These are phyloP conservation scores for Pseudochromis fuscus DNA, from an alignment of 2,797 vertebrate genomes.

Conservation along the genomic window DNA sequence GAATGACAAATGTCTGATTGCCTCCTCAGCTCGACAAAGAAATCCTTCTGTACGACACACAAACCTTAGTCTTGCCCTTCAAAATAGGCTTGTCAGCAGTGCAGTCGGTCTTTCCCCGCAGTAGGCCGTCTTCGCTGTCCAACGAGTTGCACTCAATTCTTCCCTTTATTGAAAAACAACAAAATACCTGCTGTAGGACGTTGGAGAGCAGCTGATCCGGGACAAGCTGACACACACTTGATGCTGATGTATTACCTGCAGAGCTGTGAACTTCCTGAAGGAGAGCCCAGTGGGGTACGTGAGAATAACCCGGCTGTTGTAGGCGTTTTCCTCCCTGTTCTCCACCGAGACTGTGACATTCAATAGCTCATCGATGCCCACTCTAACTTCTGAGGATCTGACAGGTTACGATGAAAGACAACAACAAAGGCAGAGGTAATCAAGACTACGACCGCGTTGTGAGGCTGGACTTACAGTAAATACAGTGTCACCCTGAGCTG, in stretches of 20 bases:
- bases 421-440: no score
- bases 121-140: constrained; percentile 57
- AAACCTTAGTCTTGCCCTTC: constrained; percentile 75
- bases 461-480: no score
- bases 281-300: constrained; percentile 85
- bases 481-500: no score
- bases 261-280: constrained; percentile 76
- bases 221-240: background rate
- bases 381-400: constrained; percentile 75
- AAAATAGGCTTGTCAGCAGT: constrained; percentile 83
- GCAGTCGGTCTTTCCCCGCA: constrained; percentile 72
- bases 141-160: constrained; percentile 76
- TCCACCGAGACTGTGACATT: constrained; percentile 79
- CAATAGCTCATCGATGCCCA: constrained; percentile 85
- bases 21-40: background rate
- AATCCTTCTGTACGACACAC: constrained; percentile 6
- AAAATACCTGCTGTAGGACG: background rate
- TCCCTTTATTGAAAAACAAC: constrained; percentile 51
- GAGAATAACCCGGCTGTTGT: constrained; percentile 80
- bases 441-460: no score
- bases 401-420: background rate
- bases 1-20: background rate
- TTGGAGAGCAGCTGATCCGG: background rate
- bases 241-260: constrained; percentile 75
- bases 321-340: constrained; percentile 88